These are phyloP conservation scores for Eurosta solidaginis DNA, from an alignment of 1,140 invertebrate species.

Conservation along the genomic window DNA sequence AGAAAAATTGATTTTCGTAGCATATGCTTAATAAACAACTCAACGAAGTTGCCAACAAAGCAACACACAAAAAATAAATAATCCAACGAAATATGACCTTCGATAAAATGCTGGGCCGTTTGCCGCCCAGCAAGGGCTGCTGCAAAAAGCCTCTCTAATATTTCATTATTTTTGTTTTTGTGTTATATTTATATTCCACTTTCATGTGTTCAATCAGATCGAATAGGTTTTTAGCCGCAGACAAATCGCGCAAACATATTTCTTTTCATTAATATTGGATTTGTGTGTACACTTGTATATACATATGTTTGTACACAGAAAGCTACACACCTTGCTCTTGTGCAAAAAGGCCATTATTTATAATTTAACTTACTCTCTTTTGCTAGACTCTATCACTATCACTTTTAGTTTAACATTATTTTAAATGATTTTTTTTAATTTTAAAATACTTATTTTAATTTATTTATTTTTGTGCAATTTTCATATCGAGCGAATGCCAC, in stretches of 20 bases:
- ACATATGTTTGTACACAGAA: no score
- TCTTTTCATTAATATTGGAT: no score
- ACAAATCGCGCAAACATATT: not conserved
- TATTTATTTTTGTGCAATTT: not conserved
- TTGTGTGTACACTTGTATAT: not conserved
- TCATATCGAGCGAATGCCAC: slow-evolving; percentile 1
- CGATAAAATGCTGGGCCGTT: not conserved
- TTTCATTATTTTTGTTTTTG: not conserved
- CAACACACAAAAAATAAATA: no score
- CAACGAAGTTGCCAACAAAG: not conserved
- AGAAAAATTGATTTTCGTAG: slow-evolving; percentile 13
- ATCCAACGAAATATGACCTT: slow-evolving; percentile 1
- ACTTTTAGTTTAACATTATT: no score
- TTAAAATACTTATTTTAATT: no score
- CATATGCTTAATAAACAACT: not conserved
- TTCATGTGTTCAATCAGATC: not conserved
- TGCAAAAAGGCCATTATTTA: no score
- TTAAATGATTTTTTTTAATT: no score
- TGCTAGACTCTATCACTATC: no score
- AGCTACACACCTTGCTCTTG: no score
- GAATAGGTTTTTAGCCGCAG: not conserved
- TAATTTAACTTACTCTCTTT: no score
- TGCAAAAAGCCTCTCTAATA: not conserved
- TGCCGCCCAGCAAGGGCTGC: slow-evolving; percentile 16
- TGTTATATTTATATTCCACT: not conserved